Evolutionary conservation across 2,888 invertebrate genomes (phyloP).

Genomic region (Epinotia ramella): DNA sequence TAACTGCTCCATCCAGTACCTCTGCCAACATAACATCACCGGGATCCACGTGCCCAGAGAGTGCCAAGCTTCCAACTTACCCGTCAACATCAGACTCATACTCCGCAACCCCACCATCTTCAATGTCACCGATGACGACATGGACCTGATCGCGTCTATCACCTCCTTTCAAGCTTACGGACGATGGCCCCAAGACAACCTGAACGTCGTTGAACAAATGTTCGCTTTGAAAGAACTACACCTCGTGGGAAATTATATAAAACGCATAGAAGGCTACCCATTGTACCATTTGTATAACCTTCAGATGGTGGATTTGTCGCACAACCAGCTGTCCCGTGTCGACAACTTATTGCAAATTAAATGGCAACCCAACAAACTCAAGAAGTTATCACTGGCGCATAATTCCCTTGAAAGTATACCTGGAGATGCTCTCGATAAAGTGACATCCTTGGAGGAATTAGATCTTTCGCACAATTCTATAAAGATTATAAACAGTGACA

Average conservation of each 20-base stretch:
- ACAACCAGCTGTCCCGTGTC: constrained; percentile 63
- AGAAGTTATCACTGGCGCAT: constrained; percentile 60
- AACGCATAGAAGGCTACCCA: constrained; percentile 59
- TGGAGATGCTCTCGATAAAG: constrained; percentile 62
- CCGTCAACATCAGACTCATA: constrained; percentile 63
- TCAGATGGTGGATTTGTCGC: constrained; percentile 66
- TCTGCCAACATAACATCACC: constrained; percentile 61
- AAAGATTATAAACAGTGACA: constrained; percentile 65
- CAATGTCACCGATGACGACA: constrained; percentile 53
- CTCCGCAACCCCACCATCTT: constrained; percentile 59
- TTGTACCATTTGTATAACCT: constrained; percentile 64
- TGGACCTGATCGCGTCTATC: constrained; percentile 60
- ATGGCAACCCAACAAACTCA: constrained; percentile 62
- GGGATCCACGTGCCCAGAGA: constrained; percentile 58
- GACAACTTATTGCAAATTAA: constrained; percentile 67
- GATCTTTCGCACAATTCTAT: constrained; percentile 72
- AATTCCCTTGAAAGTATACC: constrained; percentile 65
- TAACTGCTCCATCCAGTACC: constrained; percentile 62
- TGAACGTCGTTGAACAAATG: constrained; percentile 66
- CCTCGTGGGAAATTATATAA: constrained; percentile 61
- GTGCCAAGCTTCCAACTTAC: constrained; percentile 68
- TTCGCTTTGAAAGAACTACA: constrained; percentile 60
- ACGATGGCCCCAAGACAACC: constrained; percentile 59
- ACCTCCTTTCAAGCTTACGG: constrained; percentile 64
- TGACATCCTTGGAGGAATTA: constrained; percentile 65